Percentiles rank a stretch among this genome's conserved stretches.
Evolutionary conservation across 2,888 invertebrate species (phyloP).

Genomic region (Erebia aethiops): DNA sequence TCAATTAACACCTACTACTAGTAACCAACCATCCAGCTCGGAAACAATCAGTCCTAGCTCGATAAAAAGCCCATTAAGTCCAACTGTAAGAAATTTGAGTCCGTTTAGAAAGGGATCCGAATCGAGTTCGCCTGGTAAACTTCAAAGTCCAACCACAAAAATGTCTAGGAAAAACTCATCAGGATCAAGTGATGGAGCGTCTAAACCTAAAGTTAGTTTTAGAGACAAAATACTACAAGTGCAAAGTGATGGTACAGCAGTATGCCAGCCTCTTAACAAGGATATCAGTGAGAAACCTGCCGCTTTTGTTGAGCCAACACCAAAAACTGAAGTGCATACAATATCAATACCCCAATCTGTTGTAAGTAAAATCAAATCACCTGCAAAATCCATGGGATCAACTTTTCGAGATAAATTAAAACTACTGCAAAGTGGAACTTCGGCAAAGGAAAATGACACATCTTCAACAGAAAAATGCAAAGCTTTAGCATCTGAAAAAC

Average conservation of each 20-base stretch:
- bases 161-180: conserved; percentile 78
- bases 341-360: conserved; percentile 80
- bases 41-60: conserved; percentile 80
- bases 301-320: conserved; percentile 73
- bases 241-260: conserved; percentile 78
- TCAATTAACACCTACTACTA: conserved; percentile 68
- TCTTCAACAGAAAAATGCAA: conserved; percentile 60
- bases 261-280: conserved; percentile 73
- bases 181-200: conserved; percentile 71
- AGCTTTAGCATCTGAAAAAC: conserved; percentile 55
- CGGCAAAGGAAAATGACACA: conserved; percentile 60
- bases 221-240: conserved; percentile 84
- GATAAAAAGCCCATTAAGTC: conserved; percentile 78
- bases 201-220: conserved; percentile 84
- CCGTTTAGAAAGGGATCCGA: conserved; percentile 78
- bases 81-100: conserved; percentile 76
- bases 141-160: conserved; percentile 75
- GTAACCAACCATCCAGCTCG: conserved; percentile 78
- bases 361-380: conserved; percentile 80
- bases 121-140: conserved; percentile 76
- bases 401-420: conserved; percentile 79
- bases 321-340: conserved; percentile 72
- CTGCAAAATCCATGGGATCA: conserved; percentile 75
- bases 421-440: conserved; percentile 65
- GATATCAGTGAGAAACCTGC: conserved; percentile 72